Evolutionary conservation across 1,140 invertebrate species (phyloP).

Genomic region (Bicyclus anynana): DNA sequence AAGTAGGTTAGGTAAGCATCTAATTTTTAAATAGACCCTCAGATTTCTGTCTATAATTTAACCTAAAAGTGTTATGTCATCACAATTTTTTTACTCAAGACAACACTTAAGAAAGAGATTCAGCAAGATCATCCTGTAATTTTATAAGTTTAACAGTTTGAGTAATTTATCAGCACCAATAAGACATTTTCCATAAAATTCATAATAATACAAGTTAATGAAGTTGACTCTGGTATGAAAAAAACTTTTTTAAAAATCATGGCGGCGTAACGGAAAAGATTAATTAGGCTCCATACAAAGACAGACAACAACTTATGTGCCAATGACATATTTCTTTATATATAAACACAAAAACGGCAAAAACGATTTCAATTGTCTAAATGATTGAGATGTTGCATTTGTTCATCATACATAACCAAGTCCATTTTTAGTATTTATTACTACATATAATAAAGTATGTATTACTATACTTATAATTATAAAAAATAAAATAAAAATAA

Average conservation of each 20-base stretch:
- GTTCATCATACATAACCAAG: no score
- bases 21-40: no score
- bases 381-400: no score
- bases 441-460: no score
- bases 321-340: no score
- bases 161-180: slow-evolving; percentile 24
- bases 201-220: slow-evolving; percentile 32
- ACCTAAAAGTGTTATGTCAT: not conserved
- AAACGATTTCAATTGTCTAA: no score
- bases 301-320: not conserved
- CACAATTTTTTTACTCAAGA: not conserved
- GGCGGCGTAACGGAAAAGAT: slow-evolving; percentile 18
- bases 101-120: slow-evolving; percentile 5
- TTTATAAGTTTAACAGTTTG: slow-evolving; percentile 6
- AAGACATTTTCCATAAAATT: slow-evolving; percentile 42
- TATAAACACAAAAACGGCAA: no score
- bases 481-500: no score
- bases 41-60: no score
- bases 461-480: no score
- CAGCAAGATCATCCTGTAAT: slow-evolving; percentile 11
- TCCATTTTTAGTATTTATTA: no score
- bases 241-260: slow-evolving; percentile 60
- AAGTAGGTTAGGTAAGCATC: no score
- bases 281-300: slow-evolving; percentile 10
- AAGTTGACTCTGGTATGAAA: slow-evolving; percentile 39